A percentile compares a stretch with the other conserved stretches of the same genome.
phyloP scores from a whole-genome alignment of 2,113 vertebrate species.

The Genyomyrus donnyi region DNA sequence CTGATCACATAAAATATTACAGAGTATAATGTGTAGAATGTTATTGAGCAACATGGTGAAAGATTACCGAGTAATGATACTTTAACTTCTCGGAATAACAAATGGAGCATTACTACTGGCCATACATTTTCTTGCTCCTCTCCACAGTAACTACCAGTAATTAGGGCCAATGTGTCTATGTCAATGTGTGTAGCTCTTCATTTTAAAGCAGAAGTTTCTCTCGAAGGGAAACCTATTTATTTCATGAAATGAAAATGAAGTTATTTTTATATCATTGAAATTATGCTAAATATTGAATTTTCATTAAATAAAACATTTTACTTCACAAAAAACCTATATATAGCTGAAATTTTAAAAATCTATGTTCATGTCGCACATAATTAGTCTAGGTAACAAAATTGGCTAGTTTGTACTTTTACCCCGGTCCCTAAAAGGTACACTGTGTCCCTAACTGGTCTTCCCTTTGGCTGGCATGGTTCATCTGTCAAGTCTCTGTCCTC shows the following conservation, averaged over 20 bases:
- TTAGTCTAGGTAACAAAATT: not conserved
- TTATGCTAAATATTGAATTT: not conserved
- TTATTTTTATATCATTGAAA: not conserved
- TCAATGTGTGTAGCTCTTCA: not conserved
- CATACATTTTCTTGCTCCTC: not conserved
- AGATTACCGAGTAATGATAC: not conserved
- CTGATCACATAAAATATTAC: not conserved
- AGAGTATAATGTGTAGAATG: not conserved
- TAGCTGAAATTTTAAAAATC: not conserved
- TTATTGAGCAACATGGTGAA: not conserved
- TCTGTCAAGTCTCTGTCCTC: constrained; percentile 18
- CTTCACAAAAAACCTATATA: not conserved
- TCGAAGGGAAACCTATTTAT: not conserved
- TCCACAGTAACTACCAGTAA: not conserved
- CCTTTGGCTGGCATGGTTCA: constrained; percentile 15
- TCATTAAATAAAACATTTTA: not conserved
- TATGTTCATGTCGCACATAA: not conserved
- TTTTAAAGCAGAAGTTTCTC: not conserved
- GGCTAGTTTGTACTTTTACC: constrained; percentile 10
- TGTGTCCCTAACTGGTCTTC: constrained; percentile 16
- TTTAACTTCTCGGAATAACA: not conserved
- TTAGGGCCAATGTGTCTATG: not conserved
- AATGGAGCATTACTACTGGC: not conserved
- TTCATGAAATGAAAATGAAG: not conserved
- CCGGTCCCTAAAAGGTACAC: not conserved